These are phyloP conservation scores for Procapra przewalskii DNA, from an alignment of 2,113 vertebrate genomes.

Conservation along the genomic window DNA sequence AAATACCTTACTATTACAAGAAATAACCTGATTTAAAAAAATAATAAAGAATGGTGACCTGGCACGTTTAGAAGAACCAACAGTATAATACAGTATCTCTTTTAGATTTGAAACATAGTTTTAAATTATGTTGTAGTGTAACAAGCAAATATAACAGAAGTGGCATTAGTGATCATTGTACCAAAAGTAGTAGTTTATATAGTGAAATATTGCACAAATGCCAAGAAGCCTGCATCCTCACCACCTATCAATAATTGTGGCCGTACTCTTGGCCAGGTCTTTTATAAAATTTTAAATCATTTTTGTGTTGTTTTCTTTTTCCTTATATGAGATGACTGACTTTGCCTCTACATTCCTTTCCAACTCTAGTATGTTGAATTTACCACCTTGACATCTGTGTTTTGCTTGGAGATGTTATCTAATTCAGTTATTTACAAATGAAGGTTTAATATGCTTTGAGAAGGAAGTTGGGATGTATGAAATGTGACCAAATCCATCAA, in stretches of 20 bases:
- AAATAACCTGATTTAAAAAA: background rate
- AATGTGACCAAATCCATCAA: background rate
- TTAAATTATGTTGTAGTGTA: background rate
- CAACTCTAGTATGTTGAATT: background rate
- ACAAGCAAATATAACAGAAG: background rate
- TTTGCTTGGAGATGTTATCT: background rate
- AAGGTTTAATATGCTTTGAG: background rate
- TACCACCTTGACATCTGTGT: background rate
- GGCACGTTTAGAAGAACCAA: background rate
- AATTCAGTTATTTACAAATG: background rate
- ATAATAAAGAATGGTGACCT: background rate
- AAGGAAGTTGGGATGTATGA: background rate
- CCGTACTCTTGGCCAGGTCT: background rate
- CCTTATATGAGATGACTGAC: background rate
- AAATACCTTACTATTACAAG: background rate
- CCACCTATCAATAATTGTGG: background rate
- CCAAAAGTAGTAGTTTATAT: background rate
- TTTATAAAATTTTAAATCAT: background rate
- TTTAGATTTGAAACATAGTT: background rate
- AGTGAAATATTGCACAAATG: background rate
- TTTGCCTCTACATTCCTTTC: background rate
- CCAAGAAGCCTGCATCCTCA: background rate
- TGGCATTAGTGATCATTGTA: background rate
- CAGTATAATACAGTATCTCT: background rate
- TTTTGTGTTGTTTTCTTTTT: background rate